phyloP scores from a whole-genome alignment of 2,797 vertebrate species.

The Chromis chromis region DNA sequence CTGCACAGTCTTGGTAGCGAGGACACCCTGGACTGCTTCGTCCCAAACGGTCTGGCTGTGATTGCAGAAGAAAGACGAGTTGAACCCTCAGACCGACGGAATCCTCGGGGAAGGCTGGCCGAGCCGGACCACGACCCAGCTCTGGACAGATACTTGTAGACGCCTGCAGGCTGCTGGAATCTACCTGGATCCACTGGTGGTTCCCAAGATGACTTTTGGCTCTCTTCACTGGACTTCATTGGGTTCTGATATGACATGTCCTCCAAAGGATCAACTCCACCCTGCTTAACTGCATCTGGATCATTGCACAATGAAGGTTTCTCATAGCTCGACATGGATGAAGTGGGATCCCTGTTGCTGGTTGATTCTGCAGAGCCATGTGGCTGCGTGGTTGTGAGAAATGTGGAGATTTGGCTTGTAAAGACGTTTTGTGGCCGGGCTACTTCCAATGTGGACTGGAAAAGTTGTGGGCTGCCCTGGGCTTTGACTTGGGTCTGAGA shows the following conservation, averaged over 20 bases:
- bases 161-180: conserved; percentile 18
- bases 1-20: conserved; percentile 87
- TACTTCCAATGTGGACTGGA: conserved; percentile 15
- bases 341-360: background rate
- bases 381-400: conserved; percentile 25
- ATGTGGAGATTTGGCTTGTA: conserved; percentile 46
- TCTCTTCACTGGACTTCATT: conserved; percentile 25
- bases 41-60: conserved; percentile 91
- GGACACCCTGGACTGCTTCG: conserved; percentile 87
- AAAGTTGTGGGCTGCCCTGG: conserved; percentile 14
- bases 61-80: conserved; percentile 91
- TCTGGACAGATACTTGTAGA: conserved; percentile 55
- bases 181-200: conserved; percentile 20
- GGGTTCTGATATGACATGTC: conserved; percentile 34
- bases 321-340: conserved; percentile 22
- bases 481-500: conserved; percentile 65
- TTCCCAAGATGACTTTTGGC: conserved; percentile 14
- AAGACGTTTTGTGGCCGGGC: conserved; percentile 9
- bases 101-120: conserved; percentile 89
- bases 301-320: conserved; percentile 13
- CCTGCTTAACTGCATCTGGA: conserved; percentile 7
- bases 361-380: conserved; percentile 8
- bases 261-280: background rate
- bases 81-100: conserved; percentile 88
- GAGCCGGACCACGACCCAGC: conserved; percentile 71